Conservation (phyloP, 2,797 vertebrate genomes). For the Ceryle rudis region DNA sequence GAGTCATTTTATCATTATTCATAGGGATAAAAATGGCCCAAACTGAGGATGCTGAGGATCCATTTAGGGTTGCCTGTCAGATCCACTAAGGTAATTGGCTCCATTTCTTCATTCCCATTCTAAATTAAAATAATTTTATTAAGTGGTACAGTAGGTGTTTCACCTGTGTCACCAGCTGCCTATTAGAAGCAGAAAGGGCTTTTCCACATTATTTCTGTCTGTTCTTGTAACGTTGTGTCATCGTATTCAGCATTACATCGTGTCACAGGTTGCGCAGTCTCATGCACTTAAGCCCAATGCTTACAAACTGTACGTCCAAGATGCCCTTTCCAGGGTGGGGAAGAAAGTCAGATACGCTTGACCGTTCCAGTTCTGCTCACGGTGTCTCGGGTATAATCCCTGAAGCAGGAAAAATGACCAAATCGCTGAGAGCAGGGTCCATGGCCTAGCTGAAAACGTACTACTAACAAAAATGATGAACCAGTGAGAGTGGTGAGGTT, state of each 20-base stretch:
- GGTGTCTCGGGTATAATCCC: not conserved
- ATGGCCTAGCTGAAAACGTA: accelerated
- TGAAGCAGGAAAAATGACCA: not conserved
- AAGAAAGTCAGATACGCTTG: constrained; percentile 19
- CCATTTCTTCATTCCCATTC: constrained; percentile 66
- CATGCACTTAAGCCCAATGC: not conserved
- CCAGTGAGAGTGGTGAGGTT: not conserved
- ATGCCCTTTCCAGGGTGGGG: not conserved
- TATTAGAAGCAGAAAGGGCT: constrained; percentile 68
- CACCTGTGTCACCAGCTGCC: constrained; percentile 61
- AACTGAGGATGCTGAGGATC: constrained; percentile 28
- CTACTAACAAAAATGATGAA: not conserved
- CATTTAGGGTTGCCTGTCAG: constrained; percentile 67
- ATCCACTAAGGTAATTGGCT: constrained; percentile 63
- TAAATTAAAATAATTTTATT: constrained; percentile 75
- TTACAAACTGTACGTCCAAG: constrained; percentile 47
- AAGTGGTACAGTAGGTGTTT: constrained; percentile 62
- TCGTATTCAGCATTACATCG: not conserved
- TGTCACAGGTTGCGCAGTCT: constrained; percentile 20
- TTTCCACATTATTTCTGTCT: constrained; percentile 56
- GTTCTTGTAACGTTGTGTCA: constrained; percentile 59
- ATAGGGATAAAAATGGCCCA: constrained; percentile 61
- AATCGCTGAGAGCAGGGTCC: not conserved
- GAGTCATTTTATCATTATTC: constrained; percentile 67
- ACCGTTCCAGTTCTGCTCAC: not conserved